Evolutionary conservation across 2,797 vertebrate genomes (phyloP), one percentile per base, ranked within the genome.

Genomic region (Phyllotis vaccarum): DNA sequence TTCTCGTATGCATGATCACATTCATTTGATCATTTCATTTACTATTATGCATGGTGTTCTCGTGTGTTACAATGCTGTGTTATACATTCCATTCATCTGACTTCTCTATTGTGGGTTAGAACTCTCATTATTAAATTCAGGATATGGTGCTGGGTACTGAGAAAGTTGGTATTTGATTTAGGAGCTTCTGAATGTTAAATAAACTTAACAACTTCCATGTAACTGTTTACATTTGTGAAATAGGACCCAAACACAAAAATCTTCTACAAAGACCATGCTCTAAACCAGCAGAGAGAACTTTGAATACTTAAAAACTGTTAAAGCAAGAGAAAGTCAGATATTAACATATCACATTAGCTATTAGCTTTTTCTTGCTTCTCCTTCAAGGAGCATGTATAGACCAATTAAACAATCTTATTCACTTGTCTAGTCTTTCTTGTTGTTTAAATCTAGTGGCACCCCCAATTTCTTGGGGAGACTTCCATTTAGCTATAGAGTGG

Each of bases 361-460:
- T n/a, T 27, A 43, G 11, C 1, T 43, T 86, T 90, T 76, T 80
- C 56, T 91, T 49, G 2, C n/a, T 92, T 70, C 82, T 91, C 1
- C 60, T 94, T 92, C 81, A 43, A 76, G 37, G 19, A 40, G 3
- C 66, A 58, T 66, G 79, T 17, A 6, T 49, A 76, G 24, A 85
- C 80, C 27, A 81, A 90, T 90, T 94, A 91, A 92, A 93, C 5
- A 90, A 90, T 68, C 43, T 88, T 58, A 12, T 89, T 95, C 34
- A 78, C 52, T 94, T 89, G 0, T 86, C 56, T 94, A 22, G 13
- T 87, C 43, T 96, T 62, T 76, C 40, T 90, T 79, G 46, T n/a
- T 81, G 40, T 80, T 95, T 76, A 81, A 22, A 89, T 85, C 58
- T 75, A 80, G 74, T 89, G 34, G 60, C 7, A 81, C 21, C 22